Evolutionary conservation across 2,888 invertebrate genomes (phyloP).

Genomic region (Andrena fulva): DNA sequence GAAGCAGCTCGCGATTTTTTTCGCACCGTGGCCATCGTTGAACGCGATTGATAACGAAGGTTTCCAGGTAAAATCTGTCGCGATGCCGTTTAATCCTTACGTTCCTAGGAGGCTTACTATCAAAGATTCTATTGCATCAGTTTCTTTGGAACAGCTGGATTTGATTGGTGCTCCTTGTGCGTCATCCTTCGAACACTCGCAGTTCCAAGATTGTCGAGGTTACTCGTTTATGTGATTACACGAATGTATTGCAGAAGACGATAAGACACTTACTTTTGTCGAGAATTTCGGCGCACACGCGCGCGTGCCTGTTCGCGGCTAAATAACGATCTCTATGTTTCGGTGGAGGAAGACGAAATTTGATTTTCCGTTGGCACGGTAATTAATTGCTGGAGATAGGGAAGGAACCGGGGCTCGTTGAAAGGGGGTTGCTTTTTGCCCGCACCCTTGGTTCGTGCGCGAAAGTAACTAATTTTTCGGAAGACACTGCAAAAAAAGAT

Average conservation of each 20-base stretch:
- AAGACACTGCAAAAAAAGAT: slow-evolving; percentile 66
- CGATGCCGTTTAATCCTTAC: not conserved
- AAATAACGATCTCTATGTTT: slow-evolving; percentile 33
- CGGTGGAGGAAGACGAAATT: slow-evolving; percentile 62
- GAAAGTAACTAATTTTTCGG: slow-evolving; percentile 27
- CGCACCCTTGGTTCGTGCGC: not conserved
- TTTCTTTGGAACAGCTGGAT: not conserved
- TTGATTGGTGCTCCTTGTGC: not conserved
- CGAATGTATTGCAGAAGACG: slow-evolving; percentile 28
- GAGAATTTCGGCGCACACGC: not conserved
- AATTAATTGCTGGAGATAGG: slow-evolving; percentile 4
- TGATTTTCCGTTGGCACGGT: slow-evolving; percentile 25
- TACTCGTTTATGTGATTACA: not conserved
- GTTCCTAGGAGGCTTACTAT: not conserved
- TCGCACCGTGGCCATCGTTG: slow-evolving; percentile 39
- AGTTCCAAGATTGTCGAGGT: slow-evolving; percentile 9
- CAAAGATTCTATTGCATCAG: not conserved
- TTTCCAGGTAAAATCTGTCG: not conserved
- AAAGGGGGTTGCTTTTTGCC: not conserved
- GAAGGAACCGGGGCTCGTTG: not conserved
- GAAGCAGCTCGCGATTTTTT: slow-evolving; percentile 6
- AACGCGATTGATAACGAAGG: not conserved
- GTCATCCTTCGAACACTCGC: not conserved
- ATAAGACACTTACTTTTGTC: slow-evolving; percentile 55
- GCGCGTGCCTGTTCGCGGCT: not conserved